Conservation (phyloP, 2,797 vertebrate genomes). For the Hafferia zeledoni region DNA sequence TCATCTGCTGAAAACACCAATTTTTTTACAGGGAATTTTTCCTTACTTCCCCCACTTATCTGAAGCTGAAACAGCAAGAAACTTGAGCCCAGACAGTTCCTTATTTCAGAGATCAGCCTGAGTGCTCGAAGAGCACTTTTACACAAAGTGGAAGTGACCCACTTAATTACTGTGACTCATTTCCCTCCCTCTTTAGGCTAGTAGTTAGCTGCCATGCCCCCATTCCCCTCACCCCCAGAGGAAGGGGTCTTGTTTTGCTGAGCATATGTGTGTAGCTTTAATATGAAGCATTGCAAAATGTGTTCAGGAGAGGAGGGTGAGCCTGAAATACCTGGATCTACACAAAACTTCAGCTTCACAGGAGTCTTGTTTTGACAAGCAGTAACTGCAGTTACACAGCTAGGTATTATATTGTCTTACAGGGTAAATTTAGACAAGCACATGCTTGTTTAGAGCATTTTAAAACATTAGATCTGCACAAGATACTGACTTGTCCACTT, state of each 20-base stretch:
- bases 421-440: conserved; percentile 1
- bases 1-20: not conserved
- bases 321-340: not conserved
- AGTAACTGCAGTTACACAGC: not conserved
- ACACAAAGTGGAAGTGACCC: conserved; percentile 26
- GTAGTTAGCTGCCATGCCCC: not conserved
- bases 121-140: not conserved
- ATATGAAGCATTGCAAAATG: not conserved
- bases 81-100: not conserved
- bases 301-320: not conserved
- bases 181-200: conserved; percentile 6
- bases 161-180: conserved; percentile 28
- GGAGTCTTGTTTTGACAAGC: not conserved
- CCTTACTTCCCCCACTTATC: not conserved
- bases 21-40: not conserved
- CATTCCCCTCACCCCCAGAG: not conserved
- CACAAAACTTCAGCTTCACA: not conserved
- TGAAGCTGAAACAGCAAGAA: not conserved
- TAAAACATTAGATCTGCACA: not conserved
- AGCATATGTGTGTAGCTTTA: not conserved
- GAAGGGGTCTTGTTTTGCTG: not conserved
- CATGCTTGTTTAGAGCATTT: not conserved
- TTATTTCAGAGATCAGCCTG: not conserved
- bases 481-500: not conserved
- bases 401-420: not conserved